A percentile compares a stretch with the other conserved stretches of the same genome.
These are phyloP conservation scores for Clunio marinus DNA, from an alignment of 2,888 invertebrate species.

Conservation along the genomic window DNA sequence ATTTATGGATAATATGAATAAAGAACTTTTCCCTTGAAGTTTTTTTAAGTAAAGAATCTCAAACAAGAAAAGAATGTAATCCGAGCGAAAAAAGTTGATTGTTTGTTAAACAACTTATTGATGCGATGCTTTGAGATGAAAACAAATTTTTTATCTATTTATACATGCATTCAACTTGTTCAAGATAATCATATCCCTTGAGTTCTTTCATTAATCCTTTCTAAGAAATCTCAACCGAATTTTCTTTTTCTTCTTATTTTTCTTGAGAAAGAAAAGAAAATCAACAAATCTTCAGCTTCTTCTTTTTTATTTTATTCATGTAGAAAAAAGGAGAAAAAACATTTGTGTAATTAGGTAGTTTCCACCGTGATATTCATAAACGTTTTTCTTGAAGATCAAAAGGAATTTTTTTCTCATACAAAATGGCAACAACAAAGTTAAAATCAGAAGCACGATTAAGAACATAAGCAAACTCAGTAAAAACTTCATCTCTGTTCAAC, in stretches of 20 bases:
- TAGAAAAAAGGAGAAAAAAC: not conserved
- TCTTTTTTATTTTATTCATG: slow-evolving; percentile 12
- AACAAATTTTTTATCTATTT: not conserved
- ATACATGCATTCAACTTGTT: slow-evolving; percentile 7
- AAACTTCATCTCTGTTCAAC: not conserved
- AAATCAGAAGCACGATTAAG: not conserved
- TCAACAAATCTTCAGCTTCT: slow-evolving; percentile 1
- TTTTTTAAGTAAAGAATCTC: not conserved
- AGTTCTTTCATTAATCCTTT: too few relatives aligned
- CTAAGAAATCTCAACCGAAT: not conserved
- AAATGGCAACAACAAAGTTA: slow-evolving; percentile 58
- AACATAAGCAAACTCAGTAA: not conserved
- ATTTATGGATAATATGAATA: not conserved
- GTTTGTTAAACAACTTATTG: slow-evolving; percentile 10
- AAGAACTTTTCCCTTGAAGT: not conserved
- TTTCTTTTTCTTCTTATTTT: not conserved
- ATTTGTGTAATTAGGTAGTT: slow-evolving; percentile 27
- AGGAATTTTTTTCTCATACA: not conserved
- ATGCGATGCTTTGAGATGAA: not conserved
- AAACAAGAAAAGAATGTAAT: slow-evolving; percentile 1
- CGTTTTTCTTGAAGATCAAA: slow-evolving; percentile 29
- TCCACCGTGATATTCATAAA: slow-evolving; percentile 8
- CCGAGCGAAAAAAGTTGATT: slow-evolving; percentile 12
- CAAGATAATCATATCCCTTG: too few relatives aligned
- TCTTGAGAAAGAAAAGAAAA: not conserved